Evolutionary conservation across 2,888 invertebrate genomes (phyloP).

Genomic region (Oscheius sp.): DNA sequence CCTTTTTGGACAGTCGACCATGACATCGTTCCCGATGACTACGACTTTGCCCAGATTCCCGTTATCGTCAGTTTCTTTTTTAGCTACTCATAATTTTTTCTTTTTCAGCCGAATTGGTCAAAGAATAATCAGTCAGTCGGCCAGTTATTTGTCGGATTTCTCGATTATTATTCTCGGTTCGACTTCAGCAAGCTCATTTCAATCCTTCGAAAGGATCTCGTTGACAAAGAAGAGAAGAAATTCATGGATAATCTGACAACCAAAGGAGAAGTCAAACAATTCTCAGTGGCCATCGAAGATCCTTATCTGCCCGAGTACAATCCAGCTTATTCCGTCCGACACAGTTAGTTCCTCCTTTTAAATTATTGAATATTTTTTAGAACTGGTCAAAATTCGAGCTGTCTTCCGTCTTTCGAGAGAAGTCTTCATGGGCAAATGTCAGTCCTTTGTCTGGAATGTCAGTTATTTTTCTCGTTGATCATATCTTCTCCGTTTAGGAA

Average conservation of each 20-base stretch:
- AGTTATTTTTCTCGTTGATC: background rate
- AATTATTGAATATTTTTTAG: background rate
- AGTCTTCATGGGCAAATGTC: conserved; percentile 3
- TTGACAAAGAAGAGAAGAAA: background rate
- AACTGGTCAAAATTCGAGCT: background rate
- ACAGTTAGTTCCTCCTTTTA: background rate
- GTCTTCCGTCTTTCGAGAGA: conserved; percentile 5
- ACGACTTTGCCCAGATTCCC: background rate
- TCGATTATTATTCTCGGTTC: conserved; percentile 77
- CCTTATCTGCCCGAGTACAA: conserved; percentile 15
- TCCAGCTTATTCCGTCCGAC: background rate
- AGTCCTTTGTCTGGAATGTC: conserved; percentile 1
- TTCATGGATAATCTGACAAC: too few species aligned
- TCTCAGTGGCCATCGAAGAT: background rate
- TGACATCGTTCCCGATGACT: background rate
- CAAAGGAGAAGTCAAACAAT: background rate
- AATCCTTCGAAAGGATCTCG: conserved; percentile 6
- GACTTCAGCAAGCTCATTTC: conserved; percentile 40
- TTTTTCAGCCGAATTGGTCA: conserved; percentile 37
- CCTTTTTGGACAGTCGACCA: conserved; percentile 75
- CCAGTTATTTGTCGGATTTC: conserved; percentile 59
- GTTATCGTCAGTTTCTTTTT: background rate
- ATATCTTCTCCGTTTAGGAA: background rate
- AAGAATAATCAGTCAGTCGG: conserved; percentile 49
- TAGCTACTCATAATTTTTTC: background rate